Evolutionary conservation across 2,113 vertebrate species (phyloP).

Genomic region (Antechinus stuartii): DNA sequence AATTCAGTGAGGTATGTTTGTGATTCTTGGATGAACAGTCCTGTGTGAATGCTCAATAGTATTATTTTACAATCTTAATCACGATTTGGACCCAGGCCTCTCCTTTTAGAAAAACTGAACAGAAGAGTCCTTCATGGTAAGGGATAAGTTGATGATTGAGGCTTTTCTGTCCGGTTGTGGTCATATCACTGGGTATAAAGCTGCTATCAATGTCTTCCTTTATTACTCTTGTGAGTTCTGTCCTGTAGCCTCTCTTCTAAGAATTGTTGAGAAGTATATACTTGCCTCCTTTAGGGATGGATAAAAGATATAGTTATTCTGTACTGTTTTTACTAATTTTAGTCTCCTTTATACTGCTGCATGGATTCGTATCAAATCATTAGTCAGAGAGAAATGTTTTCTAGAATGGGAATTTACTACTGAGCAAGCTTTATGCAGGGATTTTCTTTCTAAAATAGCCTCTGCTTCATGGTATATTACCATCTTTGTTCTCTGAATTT

Average conservation of each 20-base stretch:
- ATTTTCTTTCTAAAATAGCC: slow-evolving; percentile 3
- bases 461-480: neutral
- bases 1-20: neutral
- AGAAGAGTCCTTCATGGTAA: neutral
- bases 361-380: neutral
- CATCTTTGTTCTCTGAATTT: slow-evolving; percentile 6
- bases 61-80: slow-evolving; percentile 17
- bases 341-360: neutral
- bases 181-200: neutral
- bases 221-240: neutral
- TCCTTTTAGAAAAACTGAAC: slow-evolving; percentile 20
- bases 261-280: neutral
- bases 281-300: slow-evolving; percentile 7
- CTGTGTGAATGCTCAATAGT: neutral
- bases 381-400: neutral
- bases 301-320: slow-evolving; percentile 2
- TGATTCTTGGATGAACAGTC: neutral
- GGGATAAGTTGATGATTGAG: neutral
- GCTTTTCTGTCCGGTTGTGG: neutral
- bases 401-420: slow-evolving; percentile 13
- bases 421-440: slow-evolving; percentile 20
- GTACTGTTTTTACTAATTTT: slow-evolving; percentile 24
- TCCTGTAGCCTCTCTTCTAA: neutral
- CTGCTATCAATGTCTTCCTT: neutral
- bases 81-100: slow-evolving; percentile 27